Evolutionary conservation across 2,113 vertebrate species (phyloP), one percentile per base, ranked within the genome.

Genomic region (Lamprotornis superbus): DNA sequence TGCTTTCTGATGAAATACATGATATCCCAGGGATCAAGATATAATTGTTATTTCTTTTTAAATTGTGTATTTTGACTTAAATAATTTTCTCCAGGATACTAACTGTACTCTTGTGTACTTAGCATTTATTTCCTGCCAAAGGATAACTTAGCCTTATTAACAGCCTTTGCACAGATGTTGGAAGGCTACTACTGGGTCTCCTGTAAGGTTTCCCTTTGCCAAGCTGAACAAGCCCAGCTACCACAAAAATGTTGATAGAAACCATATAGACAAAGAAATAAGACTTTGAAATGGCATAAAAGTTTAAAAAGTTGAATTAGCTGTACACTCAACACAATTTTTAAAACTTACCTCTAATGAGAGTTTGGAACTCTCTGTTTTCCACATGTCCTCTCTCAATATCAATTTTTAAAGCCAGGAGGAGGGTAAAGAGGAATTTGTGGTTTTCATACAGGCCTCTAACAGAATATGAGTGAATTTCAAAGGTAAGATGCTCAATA

Each of bases 341-440:
- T 79, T 53, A 19, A 56, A 77, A 52, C 25, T 70, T 96, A 97
- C 98, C 98, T 97, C 97, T 98, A 94, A 98, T 98, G 46, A 98
- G 95, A 47, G 96, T 94, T 68, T 98, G 98, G 64, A 98, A 98
- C 61, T 98, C 98, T 60, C 20, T 97, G 89, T 87, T 96, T 63
- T 98, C 97, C 44, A 98, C 95, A 0, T 97, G 93, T n/a, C 96
- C 97, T 71, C 96, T 97, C 87, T 98, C 97, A 69, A 98, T 96
- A 83, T 98, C 98, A 19, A 98, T 98, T 92, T 98, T 98, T 84
- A 98, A 93, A 33, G 98, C 97, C 97, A 98, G 91, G 28, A 98
- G 97, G 11, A 98, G 96, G 0, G 91, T 97, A 84, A 98, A 98
- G 61, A 98, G 98, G 75, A 98, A 98, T 91, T 98, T 98, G 95